Evolutionary conservation across 1,140 invertebrate species (phyloP), one percentile per base, ranked within the genome.

Genomic region (Protaetia brevitarsis): DNA sequence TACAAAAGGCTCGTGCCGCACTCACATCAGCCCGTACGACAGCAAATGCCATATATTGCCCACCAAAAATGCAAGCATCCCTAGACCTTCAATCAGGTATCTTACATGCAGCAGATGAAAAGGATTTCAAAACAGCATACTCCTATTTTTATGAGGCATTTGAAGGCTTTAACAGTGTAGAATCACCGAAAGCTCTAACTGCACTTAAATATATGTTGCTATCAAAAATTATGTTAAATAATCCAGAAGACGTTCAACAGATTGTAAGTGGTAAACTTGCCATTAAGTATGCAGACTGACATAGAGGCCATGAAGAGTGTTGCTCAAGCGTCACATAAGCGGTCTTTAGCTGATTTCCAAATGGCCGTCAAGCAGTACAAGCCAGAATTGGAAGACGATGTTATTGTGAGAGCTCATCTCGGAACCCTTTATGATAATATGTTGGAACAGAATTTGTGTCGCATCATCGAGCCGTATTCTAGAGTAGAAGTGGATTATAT

Each of bases 61-160:
- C 97, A 67, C 98, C 97, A 0, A 97, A 96, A 83, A 90, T 99
- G 82, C 97, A 99, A 81, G 95, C 95, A 11, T 90, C 95, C 13
- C 83, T 99, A 11, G 98, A 99, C 83, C 82, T 99, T 45, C 97
- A 99, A 79, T 99, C 97, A 29, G 97, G 96, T 64, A 98, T 99
- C 70, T 81, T 99, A 16, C 98, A 99, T 83, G 97, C 98, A 34
- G 97, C 97, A 28, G 98, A 99, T 80, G 98, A 99, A 79, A 89
- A 93, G 76, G 98, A 99, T 77, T 99, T 99, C 79, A 99, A 99
- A 85, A 99, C 97, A 71, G 98, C 97, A 31, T 99, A 97, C 80
- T 99, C 97, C 34, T 99, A 99, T 78, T 99, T 99, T 78, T 99
- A 99, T 82, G 98, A 99, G 85, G 97, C 97, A 31, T 99, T 99